Evolutionary conservation across 2,888 invertebrate species (phyloP).

Genomic region (Agriopis leucophaearia): DNA sequence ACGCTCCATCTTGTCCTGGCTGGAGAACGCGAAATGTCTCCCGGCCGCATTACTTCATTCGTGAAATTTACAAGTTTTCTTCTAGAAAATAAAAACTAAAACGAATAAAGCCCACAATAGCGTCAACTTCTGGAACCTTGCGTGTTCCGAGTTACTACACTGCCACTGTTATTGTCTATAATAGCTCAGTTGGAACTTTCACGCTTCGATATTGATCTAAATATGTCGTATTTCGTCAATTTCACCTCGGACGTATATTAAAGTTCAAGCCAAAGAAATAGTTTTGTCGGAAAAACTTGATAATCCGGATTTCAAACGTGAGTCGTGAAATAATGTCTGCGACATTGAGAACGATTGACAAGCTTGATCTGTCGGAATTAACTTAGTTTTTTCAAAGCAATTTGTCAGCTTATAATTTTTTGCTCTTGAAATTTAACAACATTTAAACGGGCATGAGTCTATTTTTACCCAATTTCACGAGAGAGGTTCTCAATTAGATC

Average conservation of each 20-base stretch:
- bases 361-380: slow-evolving; percentile 1
- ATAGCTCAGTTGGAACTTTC: slow-evolving; percentile 36
- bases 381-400: slow-evolving; percentile 5
- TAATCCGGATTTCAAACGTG: slow-evolving; percentile 21
- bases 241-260: neutral
- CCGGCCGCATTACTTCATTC: no score
- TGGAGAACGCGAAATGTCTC: no score
- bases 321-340: slow-evolving; percentile 1
- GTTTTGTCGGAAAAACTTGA: slow-evolving; percentile 16
- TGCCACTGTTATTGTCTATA: slow-evolving; percentile 21
- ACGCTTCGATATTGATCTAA: slow-evolving; percentile 31
- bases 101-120: neutral
- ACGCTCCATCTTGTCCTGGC: no score
- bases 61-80: no score
- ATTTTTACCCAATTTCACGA: no score
- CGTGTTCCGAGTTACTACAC: slow-evolving; percentile 32
- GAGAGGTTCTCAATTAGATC: no score
- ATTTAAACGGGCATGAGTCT: slow-evolving; percentile 7
- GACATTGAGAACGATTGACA: slow-evolving; percentile 9
- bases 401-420: slow-evolving; percentile 16
- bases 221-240: slow-evolving; percentile 17
- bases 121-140: slow-evolving; percentile 28
- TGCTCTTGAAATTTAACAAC: slow-evolving; percentile 8
- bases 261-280: neutral
- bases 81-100: neutral